Evolutionary conservation across 2,888 invertebrate genomes (phyloP), one percentile per base, ranked within the genome.

Genomic region (Monochamus alternatus): DNA sequence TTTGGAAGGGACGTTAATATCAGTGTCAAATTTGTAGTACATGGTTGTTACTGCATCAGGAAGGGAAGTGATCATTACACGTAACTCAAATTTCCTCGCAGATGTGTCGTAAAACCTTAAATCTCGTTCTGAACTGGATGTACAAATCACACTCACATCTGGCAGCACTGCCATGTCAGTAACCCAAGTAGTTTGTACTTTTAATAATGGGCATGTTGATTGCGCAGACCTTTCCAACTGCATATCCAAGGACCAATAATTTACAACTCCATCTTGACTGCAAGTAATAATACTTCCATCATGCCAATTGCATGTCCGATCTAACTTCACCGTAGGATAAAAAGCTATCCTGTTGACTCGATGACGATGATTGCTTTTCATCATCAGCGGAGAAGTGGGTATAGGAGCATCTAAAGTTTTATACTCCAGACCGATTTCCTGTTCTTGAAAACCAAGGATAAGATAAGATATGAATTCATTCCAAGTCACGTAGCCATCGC

Each of bases 381-480:
- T 86, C 62, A 94, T 86, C 52, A 88, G 86, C 0, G 94, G 94
- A 14, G 89, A 84, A 8, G 90, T 90, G 76, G 92, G 91, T 81
- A 95, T 93, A 9, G 95, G 94, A 52, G 90, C 87, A 81, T 93
- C 92, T 73, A 95, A 86, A 1, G 91, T 89, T 82, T 92, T 92
- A 75, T 92, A 92, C 85, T 93, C 92, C 79, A 90, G 90, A 81
- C 92, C 91, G 0, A 91, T 90, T 84, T 94, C 94, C 81, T 92
- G 92, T 67, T 91, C 91, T 87, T 93, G 92, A 89, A 93, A 95
- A 63, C 94, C 94, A 76, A 95, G 89, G 76, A 95, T 91, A 79
- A 95, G 89, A 89, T 94, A 94, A 0, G 95, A 94, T 43, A 96
- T 92, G 83, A 95, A 92, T 87, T 96, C 95, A 85, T 95, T 93